phyloP scores from a whole-genome alignment of 2,888 invertebrate species.

The Julus scanicus region DNA sequence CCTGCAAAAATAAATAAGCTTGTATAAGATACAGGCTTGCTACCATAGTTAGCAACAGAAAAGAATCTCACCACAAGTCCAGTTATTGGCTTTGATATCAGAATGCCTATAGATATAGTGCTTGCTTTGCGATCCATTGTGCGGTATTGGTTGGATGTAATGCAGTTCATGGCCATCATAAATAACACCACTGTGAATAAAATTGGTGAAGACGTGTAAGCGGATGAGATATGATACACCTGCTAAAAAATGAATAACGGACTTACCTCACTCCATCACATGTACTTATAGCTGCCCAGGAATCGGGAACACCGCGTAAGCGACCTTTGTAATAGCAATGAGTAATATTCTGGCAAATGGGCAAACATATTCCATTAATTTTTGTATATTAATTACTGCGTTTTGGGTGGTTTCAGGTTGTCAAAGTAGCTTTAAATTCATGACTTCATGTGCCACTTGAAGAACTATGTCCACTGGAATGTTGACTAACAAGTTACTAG shows the following conservation, averaged over 20 bases:
- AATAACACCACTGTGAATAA: slow-evolving; percentile 76
- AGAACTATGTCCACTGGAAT: too few relatives aligned
- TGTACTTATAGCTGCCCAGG: slow-evolving; percentile 87
- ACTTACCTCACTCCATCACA: slow-evolving; percentile 73
- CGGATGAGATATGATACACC: neutral
- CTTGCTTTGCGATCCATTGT: slow-evolving; percentile 68
- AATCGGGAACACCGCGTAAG: slow-evolving; percentile 75
- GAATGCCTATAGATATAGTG: slow-evolving; percentile 77
- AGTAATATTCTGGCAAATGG: slow-evolving; percentile 73
- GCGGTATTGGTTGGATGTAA: slow-evolving; percentile 73
- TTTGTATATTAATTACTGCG: neutral
- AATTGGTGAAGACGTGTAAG: neutral
- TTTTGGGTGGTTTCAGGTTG: too few relatives aligned
- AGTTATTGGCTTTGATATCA: slow-evolving; percentile 70
- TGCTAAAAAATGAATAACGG: neutral
- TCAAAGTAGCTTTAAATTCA: too few relatives aligned
- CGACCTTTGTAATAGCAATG: slow-evolving; percentile 83
- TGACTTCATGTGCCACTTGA: too few relatives aligned
- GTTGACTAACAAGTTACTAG: too few relatives aligned
- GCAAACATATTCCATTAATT: too few relatives aligned
- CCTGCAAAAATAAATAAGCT: neutral
- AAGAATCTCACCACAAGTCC: slow-evolving; percentile 71
- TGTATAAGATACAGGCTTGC: slow-evolving; percentile 37
- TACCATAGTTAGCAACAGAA: neutral
- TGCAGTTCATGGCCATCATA: slow-evolving; percentile 81